Conservation (phyloP, 92 coral and sea anemone species). For the Pocillopora meandrina region DNA sequence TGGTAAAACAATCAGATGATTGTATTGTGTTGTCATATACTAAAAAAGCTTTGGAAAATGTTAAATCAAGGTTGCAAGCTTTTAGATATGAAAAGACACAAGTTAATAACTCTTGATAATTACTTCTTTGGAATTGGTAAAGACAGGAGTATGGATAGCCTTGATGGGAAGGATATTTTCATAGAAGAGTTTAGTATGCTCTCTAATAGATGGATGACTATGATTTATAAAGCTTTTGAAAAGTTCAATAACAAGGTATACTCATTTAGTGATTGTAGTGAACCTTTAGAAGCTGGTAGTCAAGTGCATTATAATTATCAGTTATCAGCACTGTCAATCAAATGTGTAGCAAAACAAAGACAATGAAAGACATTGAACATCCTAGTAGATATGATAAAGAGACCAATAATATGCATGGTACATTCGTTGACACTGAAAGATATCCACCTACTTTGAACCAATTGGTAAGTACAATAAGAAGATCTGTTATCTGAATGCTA, state of each 20-base stretch:
- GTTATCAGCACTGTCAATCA: slow-evolving; percentile 11
- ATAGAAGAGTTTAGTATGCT: slow-evolving; percentile 45
- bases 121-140: background rate
- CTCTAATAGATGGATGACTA: slow-evolving; percentile 30
- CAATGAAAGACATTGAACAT: slow-evolving; percentile 14
- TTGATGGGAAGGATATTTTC: slow-evolving; percentile 7
- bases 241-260: background rate
- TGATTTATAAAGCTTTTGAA: background rate
- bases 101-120: background rate
- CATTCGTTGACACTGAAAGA: slow-evolving; percentile 36
- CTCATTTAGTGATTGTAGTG: slow-evolving; percentile 38
- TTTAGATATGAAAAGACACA: background rate
- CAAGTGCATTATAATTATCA: slow-evolving; percentile 38
- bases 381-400: slow-evolving; percentile 28
- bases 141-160: background rate
- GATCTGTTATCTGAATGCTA: slow-evolving; percentile 26
- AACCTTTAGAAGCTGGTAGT: slow-evolving; percentile 26
- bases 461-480: background rate
- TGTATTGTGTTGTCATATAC: slow-evolving; percentile 18
- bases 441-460: slow-evolving; percentile 13
- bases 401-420: slow-evolving; percentile 22
- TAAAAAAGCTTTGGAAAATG: slow-evolving; percentile 24
- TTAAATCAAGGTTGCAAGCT: background rate
- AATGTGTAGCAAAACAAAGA: slow-evolving; percentile 44
- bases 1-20: background rate